Evolutionary conservation across 2,113 vertebrate genomes (phyloP).

Genomic region (Sylvia atricapilla): DNA sequence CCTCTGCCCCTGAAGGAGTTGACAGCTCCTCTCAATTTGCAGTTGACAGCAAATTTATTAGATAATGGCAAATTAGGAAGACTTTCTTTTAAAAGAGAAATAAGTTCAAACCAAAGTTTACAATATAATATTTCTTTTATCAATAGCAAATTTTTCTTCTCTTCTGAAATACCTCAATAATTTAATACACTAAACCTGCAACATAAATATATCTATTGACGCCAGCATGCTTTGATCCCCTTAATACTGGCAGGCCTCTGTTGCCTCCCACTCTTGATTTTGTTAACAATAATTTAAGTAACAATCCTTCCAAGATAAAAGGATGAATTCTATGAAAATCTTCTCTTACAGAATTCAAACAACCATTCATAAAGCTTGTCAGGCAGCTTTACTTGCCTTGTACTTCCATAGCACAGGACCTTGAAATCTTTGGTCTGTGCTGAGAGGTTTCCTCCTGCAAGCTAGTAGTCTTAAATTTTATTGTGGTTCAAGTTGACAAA

Average conservation of each 20-base stretch:
- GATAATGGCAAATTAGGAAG: neutral
- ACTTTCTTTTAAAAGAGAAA: neutral
- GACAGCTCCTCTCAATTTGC: neutral
- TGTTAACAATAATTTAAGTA: constrained; percentile 15
- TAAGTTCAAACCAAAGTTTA: neutral
- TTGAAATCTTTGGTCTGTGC: neutral
- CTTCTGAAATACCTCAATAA: neutral
- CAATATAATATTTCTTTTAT: neutral
- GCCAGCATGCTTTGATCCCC: constrained; percentile 17
- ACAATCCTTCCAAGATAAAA: constrained; percentile 24
- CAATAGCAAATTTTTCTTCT: neutral
- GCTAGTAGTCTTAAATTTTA: neutral
- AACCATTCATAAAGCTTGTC: neutral
- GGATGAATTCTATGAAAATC: neutral
- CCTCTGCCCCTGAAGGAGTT: neutral
- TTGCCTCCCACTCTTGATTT: constrained; percentile 24
- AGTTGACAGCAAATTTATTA: neutral
- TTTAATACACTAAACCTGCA: neutral
- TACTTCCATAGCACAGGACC: accelerated
- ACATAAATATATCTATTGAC: neutral
- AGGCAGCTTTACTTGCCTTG: neutral
- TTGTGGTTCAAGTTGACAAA: neutral
- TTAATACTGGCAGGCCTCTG: neutral
- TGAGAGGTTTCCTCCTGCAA: accelerated
- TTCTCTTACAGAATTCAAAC: neutral